Base-by-base conservation (phyloP, 2,888 invertebrate genomes). In the Crioceris asparagi region DNA sequence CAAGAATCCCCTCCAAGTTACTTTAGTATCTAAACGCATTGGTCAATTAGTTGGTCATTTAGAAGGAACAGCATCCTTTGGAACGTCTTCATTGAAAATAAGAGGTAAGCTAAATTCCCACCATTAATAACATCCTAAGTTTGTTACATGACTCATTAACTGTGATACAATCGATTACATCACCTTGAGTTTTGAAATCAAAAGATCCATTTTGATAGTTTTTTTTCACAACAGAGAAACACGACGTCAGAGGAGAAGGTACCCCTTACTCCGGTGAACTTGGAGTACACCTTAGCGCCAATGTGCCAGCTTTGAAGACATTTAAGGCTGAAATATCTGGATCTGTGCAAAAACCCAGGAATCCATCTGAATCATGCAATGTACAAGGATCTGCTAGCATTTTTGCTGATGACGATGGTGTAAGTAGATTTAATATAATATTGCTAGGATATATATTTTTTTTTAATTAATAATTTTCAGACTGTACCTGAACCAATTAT, bases 241-340 rank as follows among this genome's bases (percentile, higher is more conserved):
- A 55, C 30, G 61, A 68, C 30, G 21, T 60, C 2, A 59, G 59
- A 14, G 37, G 59, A 11, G 49, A 60, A 1, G 55, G 65, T 1
- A 61, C 57, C 47, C 72, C 75, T 19, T 56, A 57, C 17, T 54
- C 63, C 3, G 66, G 70, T n/a, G 71, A 75, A 17, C 42, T 64
- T 25, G 59, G 64, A 1, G 14, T 73, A 0, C 65, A 68, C 3
- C 6, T 78, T 0, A 65, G 69, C 14, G 55, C 77, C 15, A 77
- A 79, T 0, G 67, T 70, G 35, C 71, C 76, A 1, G 69, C 69
- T 25, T 61, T 77, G 0, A 76, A 73, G 37, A 70, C 71, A 44
- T 50, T 79, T 30, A 75, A 73, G 48, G 57, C 65, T 21, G 59
- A 64, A 2, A 60, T 67, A 1, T 51, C 55, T 14, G 63, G 64